phyloP scores from a whole-genome alignment of 2,888 invertebrate genomes.

The Synergus umbraculus region DNA sequence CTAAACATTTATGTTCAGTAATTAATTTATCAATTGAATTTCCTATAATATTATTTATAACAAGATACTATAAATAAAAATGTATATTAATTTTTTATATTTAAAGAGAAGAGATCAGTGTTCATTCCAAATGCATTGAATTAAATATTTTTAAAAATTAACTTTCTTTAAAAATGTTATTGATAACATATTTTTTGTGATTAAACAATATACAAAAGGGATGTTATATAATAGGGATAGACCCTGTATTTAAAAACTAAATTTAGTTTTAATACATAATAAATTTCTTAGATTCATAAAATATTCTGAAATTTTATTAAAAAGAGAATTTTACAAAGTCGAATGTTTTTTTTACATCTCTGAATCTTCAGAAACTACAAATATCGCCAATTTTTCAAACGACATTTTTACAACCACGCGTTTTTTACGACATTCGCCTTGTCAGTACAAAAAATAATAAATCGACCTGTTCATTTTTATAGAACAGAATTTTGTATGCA shows the following conservation, averaged over 20 bases:
- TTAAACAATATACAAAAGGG: neutral
- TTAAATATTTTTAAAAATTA: too few species aligned
- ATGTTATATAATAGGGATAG: neutral
- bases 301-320: constrained; percentile 39
- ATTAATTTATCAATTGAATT: neutral
- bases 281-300: constrained; percentile 26
- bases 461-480: neutral
- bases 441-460: constrained; percentile 28
- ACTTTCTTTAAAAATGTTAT: too few species aligned
- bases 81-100: too few species aligned
- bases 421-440: constrained; percentile 26
- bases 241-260: neutral
- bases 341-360: constrained; percentile 42
- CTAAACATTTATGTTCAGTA: neutral
- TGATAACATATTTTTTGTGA: neutral
- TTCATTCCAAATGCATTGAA: too few species aligned
- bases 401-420: constrained; percentile 13
- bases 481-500: neutral
- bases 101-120: too few species aligned
- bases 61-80: too few species aligned
- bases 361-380: constrained; percentile 38
- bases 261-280: neutral
- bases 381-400: constrained; percentile 1
- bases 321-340: constrained; percentile 44
- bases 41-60: too few species aligned